Evolutionary conservation across 2,797 vertebrate species (phyloP).

Genomic region (Enteromius afrohamiltoni): DNA sequence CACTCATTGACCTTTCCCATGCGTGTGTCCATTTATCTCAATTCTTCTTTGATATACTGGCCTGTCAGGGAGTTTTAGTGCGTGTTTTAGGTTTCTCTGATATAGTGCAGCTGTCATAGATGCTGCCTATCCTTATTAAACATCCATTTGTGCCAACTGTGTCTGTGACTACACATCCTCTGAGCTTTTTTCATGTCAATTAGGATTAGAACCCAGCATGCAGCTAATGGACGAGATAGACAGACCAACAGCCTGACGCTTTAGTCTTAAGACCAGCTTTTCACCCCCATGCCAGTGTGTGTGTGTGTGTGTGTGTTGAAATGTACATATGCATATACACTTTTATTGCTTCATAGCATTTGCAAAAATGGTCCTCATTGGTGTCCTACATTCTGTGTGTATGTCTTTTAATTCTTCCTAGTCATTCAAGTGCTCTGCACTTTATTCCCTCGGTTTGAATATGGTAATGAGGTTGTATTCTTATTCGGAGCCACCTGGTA

Average conservation of each 20-base stretch:
- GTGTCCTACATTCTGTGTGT: slow-evolving; percentile 65
- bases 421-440: slow-evolving; percentile 42
- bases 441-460: slow-evolving; percentile 76
- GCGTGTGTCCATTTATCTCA: slow-evolving; percentile 38
- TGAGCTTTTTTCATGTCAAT: slow-evolving; percentile 79
- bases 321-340: slow-evolving; percentile 38
- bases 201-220: slow-evolving; percentile 85
- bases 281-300: slow-evolving; percentile 52
- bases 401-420: slow-evolving; percentile 29
- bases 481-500: slow-evolving; percentile 77
- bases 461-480: slow-evolving; percentile 75
- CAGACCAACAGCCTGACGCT: slow-evolving; percentile 49
- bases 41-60: slow-evolving; percentile 40
- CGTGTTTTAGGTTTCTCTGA: slow-evolving; percentile 11
- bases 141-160: slow-evolving; percentile 21
- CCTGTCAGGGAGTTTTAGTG: slow-evolving; percentile 26
- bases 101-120: slow-evolving; percentile 28
- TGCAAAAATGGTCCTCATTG: slow-evolving; percentile 70
- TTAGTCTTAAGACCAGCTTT: slow-evolving; percentile 48
- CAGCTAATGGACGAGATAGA: slow-evolving; percentile 75
- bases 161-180: slow-evolving; percentile 59
- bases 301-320: slow-evolving; percentile 20
- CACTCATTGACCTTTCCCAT: slow-evolving; percentile 46
- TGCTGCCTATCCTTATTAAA: slow-evolving; percentile 37
- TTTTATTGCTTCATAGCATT: slow-evolving; percentile 77